Evolutionary conservation across 2,797 vertebrate genomes (phyloP).

Genomic region (Myotis planiceps): DNA sequence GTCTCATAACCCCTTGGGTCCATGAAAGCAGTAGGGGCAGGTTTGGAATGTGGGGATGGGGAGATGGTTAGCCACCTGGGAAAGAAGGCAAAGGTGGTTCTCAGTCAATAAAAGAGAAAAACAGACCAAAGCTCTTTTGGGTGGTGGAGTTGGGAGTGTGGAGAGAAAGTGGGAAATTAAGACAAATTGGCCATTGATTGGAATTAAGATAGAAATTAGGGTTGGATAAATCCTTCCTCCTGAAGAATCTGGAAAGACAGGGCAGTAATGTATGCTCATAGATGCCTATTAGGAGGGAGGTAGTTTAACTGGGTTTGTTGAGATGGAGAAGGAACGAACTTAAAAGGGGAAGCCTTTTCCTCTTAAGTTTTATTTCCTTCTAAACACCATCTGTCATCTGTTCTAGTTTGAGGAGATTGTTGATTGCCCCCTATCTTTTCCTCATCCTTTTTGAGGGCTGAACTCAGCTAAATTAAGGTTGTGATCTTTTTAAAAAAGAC

Average conservation of each 20-base stretch:
- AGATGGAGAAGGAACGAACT: background rate
- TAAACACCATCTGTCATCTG: background rate
- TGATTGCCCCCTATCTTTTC: background rate
- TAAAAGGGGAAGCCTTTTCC: constrained; percentile 23
- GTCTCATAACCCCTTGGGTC: background rate
- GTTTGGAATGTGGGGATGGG: constrained; percentile 16
- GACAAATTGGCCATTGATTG: constrained; percentile 26
- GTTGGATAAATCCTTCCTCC: constrained; percentile 28
- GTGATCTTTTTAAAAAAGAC: constrained; percentile 7
- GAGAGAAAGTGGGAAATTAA: background rate
- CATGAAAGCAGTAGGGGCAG: background rate
- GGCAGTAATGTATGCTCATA: background rate
- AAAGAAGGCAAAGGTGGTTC: constrained; percentile 31
- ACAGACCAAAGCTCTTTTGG: constrained; percentile 69
- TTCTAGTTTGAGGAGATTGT: constrained; percentile 16
- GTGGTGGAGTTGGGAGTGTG: background rate
- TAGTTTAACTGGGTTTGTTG: background rate
- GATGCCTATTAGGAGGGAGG: background rate
- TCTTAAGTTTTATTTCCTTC: constrained; percentile 33
- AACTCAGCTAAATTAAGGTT: constrained; percentile 55
- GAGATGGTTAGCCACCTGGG: constrained; percentile 7
- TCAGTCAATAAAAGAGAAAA: constrained; percentile 44
- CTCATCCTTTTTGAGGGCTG: constrained; percentile 54
- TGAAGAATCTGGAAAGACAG: constrained; percentile 17
- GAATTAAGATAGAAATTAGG: constrained; percentile 27